A percentile compares a stretch with the other conserved stretches of the same genome.
Evolutionary conservation across 2,888 invertebrate genomes (phyloP).

Genomic region (Drosophila neonasuta): DNA sequence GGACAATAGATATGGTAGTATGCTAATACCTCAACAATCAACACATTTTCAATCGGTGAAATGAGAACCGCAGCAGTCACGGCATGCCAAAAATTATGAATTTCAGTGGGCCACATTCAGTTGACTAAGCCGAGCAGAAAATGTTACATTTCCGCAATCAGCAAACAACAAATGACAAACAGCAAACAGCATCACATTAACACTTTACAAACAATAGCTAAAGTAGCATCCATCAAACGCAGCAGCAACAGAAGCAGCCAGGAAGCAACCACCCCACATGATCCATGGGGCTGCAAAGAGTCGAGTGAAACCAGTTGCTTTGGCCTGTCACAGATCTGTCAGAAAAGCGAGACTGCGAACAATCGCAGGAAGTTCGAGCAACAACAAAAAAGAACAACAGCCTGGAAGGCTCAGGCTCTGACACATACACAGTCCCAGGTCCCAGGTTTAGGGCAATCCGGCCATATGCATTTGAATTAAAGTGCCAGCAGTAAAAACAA

Average conservation of each 20-base stretch:
- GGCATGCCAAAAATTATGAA: conserved; percentile 56
- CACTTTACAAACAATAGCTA: conserved; percentile 74
- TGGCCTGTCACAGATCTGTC: conserved; percentile 75
- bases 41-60: conserved; percentile 55
- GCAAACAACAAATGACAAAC: conserved; percentile 15
- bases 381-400: conserved; percentile 39
- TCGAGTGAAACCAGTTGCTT: conserved; percentile 42
- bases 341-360: conserved; percentile 75
- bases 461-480: conserved; percentile 65
- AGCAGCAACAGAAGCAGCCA: conserved; percentile 28
- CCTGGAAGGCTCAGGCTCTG: conserved; percentile 1
- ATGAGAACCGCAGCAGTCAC: conserved; percentile 16
- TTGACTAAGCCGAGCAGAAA: conserved; percentile 67
- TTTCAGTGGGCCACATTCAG: conserved; percentile 62
- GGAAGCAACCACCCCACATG: conserved; percentile 32
- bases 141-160: conserved; percentile 66
- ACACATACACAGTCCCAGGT: conserved; percentile 5
- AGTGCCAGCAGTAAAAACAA: conserved; percentile 61
- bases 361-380: conserved; percentile 75
- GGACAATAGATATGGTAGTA: conserved; percentile 28
- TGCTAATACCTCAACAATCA: conserved; percentile 60
- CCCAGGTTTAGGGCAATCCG: conserved; percentile 15
- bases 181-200: conserved; percentile 62
- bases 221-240: conserved; percentile 75
- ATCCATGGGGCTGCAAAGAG: conserved; percentile 42